phyloP scores from a whole-genome alignment of 2,113 vertebrate genomes.

The Piaya cayana region DNA sequence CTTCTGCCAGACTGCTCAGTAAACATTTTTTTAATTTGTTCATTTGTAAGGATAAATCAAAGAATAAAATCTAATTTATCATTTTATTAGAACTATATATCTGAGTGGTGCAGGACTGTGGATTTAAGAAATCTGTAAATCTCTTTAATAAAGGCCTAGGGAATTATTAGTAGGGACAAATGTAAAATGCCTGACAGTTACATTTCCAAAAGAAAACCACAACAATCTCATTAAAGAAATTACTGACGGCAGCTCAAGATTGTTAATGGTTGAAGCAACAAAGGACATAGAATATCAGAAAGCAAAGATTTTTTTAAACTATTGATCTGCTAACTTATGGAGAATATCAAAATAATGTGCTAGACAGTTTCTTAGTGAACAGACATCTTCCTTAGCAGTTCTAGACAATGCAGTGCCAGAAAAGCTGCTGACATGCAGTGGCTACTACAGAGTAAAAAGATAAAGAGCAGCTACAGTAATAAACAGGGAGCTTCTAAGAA shows the following conservation, averaged over 20 bases:
- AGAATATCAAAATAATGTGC: conserved; percentile 72
- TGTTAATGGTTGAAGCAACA: conserved; percentile 89
- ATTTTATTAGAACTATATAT: conserved; percentile 75
- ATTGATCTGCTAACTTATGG: conserved; percentile 82
- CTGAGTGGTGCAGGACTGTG: conserved; percentile 75
- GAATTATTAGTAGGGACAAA: conserved; percentile 87
- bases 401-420: conserved; percentile 62
- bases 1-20: conserved; percentile 65
- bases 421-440: conserved; percentile 56
- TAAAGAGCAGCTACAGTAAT: conserved; percentile 24
- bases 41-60: conserved; percentile 65
- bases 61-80: conserved; percentile 76
- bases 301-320: conserved; percentile 84
- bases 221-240: conserved; percentile 94
- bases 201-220: conserved; percentile 80
- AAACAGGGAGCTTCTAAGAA: conserved; percentile 24
- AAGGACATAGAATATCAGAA: conserved; percentile 84
- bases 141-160: conserved; percentile 83
- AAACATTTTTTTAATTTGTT: conserved; percentile 76
- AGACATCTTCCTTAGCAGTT: conserved; percentile 58
- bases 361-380: conserved; percentile 64
- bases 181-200: conserved; percentile 83
- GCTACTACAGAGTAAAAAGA: conserved; percentile 61
- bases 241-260: conserved; percentile 90
- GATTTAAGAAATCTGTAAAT: conserved; percentile 84